Evolutionary conservation across 2,797 vertebrate species (phyloP).

Genomic region (Craterocephalus amniculus): DNA sequence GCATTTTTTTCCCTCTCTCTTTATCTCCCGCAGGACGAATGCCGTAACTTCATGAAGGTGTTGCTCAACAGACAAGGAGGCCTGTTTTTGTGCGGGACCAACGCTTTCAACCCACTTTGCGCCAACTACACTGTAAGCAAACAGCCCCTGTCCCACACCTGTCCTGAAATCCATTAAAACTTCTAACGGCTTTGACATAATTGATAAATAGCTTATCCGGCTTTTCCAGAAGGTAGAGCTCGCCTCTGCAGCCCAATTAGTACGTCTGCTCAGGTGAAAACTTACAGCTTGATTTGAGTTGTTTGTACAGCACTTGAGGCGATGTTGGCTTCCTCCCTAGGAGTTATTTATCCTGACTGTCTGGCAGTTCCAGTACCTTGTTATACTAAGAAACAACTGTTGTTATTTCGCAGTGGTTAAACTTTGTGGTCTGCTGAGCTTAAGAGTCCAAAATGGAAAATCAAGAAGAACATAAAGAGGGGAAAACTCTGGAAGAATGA

Average conservation of each 20-base stretch:
- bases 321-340: conserved; percentile 40
- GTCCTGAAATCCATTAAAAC: background rate
- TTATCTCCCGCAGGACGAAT: conserved; percentile 86
- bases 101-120: conserved; percentile 95
- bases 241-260: conserved; percentile 31
- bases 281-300: conserved; percentile 41
- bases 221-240: conserved; percentile 10
- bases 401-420: conserved; percentile 65
- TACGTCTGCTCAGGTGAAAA: conserved; percentile 38
- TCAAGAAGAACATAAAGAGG: conserved; percentile 49
- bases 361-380: conserved; percentile 41
- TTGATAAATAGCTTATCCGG: conserved; percentile 22
- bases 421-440: conserved; percentile 62
- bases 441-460: conserved; percentile 64
- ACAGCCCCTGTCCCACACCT: background rate
- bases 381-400: conserved; percentile 51
- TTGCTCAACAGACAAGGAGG: conserved; percentile 88
- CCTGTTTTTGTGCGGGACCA: conserved; percentile 93
- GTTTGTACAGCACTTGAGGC: conserved; percentile 38
- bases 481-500: conserved; percentile 27
- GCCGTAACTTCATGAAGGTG: conserved; percentile 95
- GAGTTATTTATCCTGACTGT: conserved; percentile 56
- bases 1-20: conserved; percentile 15
- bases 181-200: conserved; percentile 4
- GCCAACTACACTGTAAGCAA: conserved; percentile 95